Evolutionary conservation across 2,888 invertebrate genomes (phyloP).

Genomic region (Cyclophora albipunctata): DNA sequence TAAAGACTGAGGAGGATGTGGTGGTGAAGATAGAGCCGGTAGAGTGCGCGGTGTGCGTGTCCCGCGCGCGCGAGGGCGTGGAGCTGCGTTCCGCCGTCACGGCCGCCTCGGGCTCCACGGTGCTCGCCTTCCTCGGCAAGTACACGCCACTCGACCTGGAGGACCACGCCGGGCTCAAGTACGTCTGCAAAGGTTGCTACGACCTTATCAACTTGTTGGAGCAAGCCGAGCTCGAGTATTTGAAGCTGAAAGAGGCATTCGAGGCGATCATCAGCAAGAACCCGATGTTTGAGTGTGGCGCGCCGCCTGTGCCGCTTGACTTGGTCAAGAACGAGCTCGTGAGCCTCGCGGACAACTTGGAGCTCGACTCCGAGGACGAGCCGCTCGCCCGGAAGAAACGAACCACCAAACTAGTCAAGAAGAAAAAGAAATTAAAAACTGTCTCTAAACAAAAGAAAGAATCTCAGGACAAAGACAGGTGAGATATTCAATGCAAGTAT

Average conservation of each 20-base stretch:
- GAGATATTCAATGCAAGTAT: neutral
- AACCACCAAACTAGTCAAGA: slow-evolving; percentile 40
- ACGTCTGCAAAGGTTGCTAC: slow-evolving; percentile 49
- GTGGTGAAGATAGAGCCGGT: slow-evolving; percentile 47
- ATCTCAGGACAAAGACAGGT: slow-evolving; percentile 5
- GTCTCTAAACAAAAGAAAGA: slow-evolving; percentile 19
- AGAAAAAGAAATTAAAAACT: slow-evolving; percentile 40
- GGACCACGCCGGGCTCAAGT: slow-evolving; percentile 24
- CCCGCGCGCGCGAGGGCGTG: slow-evolving; percentile 34
- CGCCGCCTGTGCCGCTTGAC: slow-evolving; percentile 17
- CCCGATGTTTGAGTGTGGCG: slow-evolving; percentile 42
- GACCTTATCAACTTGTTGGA: slow-evolving; percentile 57
- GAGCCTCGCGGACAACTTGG: slow-evolving; percentile 4
- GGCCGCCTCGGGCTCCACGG: slow-evolving; percentile 33
- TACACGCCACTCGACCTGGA: slow-evolving; percentile 25
- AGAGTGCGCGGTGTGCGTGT: slow-evolving; percentile 52
- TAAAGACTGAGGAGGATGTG: slow-evolving; percentile 43
- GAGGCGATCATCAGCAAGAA: slow-evolving; percentile 56
- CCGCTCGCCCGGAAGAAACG: slow-evolving; percentile 50
- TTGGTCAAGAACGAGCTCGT: slow-evolving; percentile 34
- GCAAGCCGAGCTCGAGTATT: slow-evolving; percentile 54
- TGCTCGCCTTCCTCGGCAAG: slow-evolving; percentile 44
- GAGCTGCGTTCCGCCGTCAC: slow-evolving; percentile 41
- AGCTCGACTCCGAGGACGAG: slow-evolving; percentile 51
- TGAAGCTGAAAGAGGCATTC: slow-evolving; percentile 52